Evolutionary conservation across 2,113 vertebrate species (phyloP), one percentile per base, ranked within the genome.

Genomic region (Chlamydotis undulata): DNA sequence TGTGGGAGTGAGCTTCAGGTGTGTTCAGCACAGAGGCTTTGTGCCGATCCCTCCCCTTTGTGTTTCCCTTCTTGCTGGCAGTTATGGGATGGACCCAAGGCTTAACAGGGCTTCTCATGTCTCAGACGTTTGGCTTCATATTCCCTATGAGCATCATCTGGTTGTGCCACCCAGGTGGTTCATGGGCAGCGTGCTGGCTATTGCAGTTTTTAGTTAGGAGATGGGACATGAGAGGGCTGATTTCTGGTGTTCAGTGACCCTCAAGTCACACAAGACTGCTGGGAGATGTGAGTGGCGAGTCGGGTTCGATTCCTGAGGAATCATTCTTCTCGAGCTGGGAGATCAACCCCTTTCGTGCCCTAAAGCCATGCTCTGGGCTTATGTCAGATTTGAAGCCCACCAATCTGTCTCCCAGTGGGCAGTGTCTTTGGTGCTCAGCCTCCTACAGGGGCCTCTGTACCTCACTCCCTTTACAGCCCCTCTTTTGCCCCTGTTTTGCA

Each of bases 21-120:
- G 55, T 65, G 59, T 19, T 83, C 33, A 41, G 29, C 61, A 43
- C 18, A 19, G 39, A 35, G 64, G 23, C 19, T 64, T 55, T 26
- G 31, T 69, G 37, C 43, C 1, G 9, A 31, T 69, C 45, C 29
- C 24, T 83, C 29, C 23, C 7, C 26, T 71, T 56, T 35, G 17
- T 0, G 0, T 19, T 82, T 67, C 28, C 24, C 14, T 75, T 69
- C 71, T 57, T 93, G n/a, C 15, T 1, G 1, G 19, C 15, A 52
- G 21, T 28, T 24, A 37, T 24, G 59, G 67, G 75, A 76, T 52
- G 73, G 47, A 52, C 29, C 23, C 10, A 57, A 64, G 29, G 12
- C 25, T 55, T 59, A 33, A 50, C 13, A 76, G 57, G 43, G 53
- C 23, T 91, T 65, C 73, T 78, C 6, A 0, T 21, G 25, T 33